Evolutionary conservation across 23 tunicate species (phyloP).

Genomic region (Halocynthia aurantium): DNA sequence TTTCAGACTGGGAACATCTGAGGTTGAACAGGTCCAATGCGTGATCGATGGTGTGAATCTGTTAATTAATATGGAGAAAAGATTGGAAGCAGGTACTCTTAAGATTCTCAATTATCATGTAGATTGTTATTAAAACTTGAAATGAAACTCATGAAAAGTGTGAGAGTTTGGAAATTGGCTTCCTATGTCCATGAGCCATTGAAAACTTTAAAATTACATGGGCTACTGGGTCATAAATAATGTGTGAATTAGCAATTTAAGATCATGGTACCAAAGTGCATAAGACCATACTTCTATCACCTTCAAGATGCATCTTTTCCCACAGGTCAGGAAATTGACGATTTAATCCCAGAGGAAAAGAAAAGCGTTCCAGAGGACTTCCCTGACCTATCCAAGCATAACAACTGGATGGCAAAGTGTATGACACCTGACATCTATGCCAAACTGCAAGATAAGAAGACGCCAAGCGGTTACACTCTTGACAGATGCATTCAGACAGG

Average conservation of each 20-base stretch:
- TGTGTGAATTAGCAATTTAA: no score
- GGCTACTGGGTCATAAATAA: no score
- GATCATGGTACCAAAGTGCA: no score
- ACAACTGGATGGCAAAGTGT: slow-evolving; percentile 59
- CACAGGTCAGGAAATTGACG: slow-evolving; percentile 60
- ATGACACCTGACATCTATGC: slow-evolving; percentile 69
- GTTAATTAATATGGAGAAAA: slow-evolving; percentile 67
- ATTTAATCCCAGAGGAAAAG: slow-evolving; percentile 34
- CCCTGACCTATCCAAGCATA: slow-evolving; percentile 60
- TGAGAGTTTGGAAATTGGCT: background rate
- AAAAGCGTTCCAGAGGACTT: slow-evolving; percentile 26
- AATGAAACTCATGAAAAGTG: background rate
- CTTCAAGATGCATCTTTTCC: background rate
- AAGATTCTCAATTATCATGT: background rate
- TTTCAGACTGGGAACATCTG: slow-evolving; percentile 62
- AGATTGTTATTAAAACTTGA: background rate
- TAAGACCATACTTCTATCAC: no score
- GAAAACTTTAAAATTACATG: background rate
- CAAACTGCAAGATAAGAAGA: slow-evolving; percentile 40
- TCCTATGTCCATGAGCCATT: background rate
- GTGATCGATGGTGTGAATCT: slow-evolving; percentile 83
- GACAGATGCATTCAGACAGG: slow-evolving; percentile 86
- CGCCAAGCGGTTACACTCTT: slow-evolving; percentile 71
- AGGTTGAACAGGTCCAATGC: slow-evolving; percentile 82
- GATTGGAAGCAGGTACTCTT: slow-evolving; percentile 58